Conservation (phyloP, 2,797 vertebrate species). For the Chelon labrosus region DNA sequence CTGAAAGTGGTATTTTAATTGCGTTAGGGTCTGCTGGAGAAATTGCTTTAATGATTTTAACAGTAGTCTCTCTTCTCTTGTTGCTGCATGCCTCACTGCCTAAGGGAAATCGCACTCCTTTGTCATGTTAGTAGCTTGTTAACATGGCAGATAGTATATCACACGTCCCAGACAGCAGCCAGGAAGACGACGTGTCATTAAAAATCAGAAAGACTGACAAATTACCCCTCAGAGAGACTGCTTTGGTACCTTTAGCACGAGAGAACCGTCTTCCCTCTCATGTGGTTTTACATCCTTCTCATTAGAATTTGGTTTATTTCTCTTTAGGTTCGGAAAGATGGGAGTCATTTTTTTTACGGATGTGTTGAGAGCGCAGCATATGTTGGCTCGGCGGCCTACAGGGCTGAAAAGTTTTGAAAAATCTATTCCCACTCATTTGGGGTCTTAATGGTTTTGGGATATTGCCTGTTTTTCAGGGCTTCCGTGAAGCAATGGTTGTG, state of each 20-base stretch:
- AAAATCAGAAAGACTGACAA: constrained; percentile 65
- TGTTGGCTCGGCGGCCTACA: constrained; percentile 39
- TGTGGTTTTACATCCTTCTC: constrained; percentile 71
- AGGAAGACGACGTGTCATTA: constrained; percentile 63
- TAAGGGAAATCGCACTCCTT: constrained; percentile 49
- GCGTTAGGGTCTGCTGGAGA: constrained; percentile 26
- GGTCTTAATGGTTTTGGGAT: constrained; percentile 76
- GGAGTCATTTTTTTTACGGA: constrained; percentile 37
- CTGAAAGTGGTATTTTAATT: constrained; percentile 45
- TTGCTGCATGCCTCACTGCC: constrained; percentile 70
- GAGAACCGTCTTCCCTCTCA: constrained; percentile 42
- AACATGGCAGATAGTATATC: constrained; percentile 76
- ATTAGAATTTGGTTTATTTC: constrained; percentile 62
- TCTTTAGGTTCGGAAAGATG: constrained; percentile 32
- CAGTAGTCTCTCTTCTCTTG: constrained; percentile 84
- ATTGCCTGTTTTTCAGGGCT: constrained; percentile 74
- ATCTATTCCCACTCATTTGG: constrained; percentile 64
- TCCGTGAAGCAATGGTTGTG: constrained; percentile 67
- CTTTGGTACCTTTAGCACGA: constrained; percentile 40
- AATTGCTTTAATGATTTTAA: constrained; percentile 55
- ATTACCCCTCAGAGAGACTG: constrained; percentile 58
- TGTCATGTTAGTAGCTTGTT: constrained; percentile 71
- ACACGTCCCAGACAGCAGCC: constrained; percentile 45
- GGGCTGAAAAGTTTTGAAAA: constrained; percentile 53
- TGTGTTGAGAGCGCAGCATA: constrained; percentile 27